These are phyloP conservation scores for Zaprionus vittiger DNA, from an alignment of 1,140 invertebrate genomes.

Conservation along the genomic window DNA sequence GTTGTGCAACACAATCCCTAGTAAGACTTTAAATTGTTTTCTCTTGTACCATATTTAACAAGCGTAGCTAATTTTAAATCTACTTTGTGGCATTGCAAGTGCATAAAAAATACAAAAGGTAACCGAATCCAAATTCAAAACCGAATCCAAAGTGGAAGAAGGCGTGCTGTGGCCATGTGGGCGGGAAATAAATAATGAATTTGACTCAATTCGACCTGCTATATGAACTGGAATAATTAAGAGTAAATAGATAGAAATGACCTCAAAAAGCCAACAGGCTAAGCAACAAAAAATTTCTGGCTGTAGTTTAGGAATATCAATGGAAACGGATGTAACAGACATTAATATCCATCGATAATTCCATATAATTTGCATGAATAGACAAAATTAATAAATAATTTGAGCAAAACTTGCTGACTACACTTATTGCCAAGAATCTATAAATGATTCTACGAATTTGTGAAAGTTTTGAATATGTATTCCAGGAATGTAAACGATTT, in stretches of 20 bases:
- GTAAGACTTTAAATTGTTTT: background rate
- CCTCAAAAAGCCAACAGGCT: background rate
- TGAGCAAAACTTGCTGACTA: background rate
- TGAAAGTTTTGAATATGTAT: background rate
- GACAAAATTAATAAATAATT: background rate
- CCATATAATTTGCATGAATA: background rate
- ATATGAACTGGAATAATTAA: conserved; percentile 26
- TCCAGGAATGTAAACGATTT: too few species aligned
- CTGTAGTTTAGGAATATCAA: background rate
- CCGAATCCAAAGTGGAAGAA: conserved; percentile 35
- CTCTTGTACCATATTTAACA: conserved; percentile 17
- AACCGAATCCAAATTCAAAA: conserved; percentile 44
- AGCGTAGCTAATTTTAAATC: conserved; percentile 41
- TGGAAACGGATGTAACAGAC: background rate
- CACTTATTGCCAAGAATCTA: background rate
- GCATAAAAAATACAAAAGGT: conserved; percentile 50
- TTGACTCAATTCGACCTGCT: conserved; percentile 8
- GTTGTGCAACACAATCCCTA: conserved; percentile 14
- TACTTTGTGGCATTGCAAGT: conserved; percentile 47
- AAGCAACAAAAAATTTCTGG: background rate
- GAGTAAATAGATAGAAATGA: conserved; percentile 3
- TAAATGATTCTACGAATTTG: background rate
- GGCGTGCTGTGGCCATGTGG: conserved; percentile 40
- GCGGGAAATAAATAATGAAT: conserved; percentile 56
- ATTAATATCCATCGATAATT: background rate